Evolutionary conservation across 2,113 vertebrate genomes (phyloP).

Genomic region (Zosterops hypoxanthus): DNA sequence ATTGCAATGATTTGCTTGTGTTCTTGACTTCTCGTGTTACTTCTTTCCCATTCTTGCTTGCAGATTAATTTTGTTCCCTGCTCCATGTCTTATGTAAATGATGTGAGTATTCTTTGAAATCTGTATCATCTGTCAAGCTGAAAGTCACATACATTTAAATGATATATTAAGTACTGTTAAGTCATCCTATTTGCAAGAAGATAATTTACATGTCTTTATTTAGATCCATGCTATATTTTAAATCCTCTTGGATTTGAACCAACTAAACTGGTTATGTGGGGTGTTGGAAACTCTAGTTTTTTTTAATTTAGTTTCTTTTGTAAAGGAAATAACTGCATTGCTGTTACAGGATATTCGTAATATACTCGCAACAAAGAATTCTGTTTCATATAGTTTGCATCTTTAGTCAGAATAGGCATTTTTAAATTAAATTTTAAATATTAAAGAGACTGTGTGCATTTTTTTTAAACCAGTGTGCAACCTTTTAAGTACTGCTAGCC

Average conservation of each 20-base stretch:
- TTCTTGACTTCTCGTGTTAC: background rate
- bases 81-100: background rate
- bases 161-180: background rate
- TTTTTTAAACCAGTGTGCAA: background rate
- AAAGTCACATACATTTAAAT: background rate
- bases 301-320: background rate
- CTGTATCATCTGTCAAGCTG: background rate
- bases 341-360: background rate
- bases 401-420: background rate
- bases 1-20: background rate
- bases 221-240: background rate
- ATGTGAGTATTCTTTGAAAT: background rate
- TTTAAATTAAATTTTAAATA: constrained; percentile 5
- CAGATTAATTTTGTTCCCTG: background rate
- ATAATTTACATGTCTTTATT: background rate
- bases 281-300: background rate
- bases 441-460: background rate
- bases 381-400: background rate
- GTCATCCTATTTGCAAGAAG: background rate
- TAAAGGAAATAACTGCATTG: background rate
- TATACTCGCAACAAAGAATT: background rate
- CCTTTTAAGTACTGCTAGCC: background rate
- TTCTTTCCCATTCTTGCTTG: background rate
- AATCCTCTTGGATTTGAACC: background rate
- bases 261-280: background rate